Conservation (phyloP, 2,888 invertebrate genomes). For the Sisyra terminalis region DNA sequence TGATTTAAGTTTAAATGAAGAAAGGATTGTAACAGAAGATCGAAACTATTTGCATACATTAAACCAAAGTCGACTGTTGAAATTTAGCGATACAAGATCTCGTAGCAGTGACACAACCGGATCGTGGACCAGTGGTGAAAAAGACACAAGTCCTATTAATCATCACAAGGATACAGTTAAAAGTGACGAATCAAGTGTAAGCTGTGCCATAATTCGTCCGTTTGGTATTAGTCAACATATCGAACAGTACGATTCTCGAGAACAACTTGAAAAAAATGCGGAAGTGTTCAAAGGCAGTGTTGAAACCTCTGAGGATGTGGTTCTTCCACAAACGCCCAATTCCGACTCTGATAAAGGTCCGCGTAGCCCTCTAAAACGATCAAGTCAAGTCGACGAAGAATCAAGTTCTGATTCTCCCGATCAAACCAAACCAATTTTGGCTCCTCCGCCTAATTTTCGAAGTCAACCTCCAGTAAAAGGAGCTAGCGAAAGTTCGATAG, state of each 20-base stretch:
- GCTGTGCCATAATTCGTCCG: conserved; percentile 64
- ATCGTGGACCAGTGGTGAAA: conserved; percentile 68
- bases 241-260: conserved; percentile 45
- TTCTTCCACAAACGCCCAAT: background rate
- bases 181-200: conserved; percentile 56
- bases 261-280: conserved; percentile 33
- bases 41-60: background rate
- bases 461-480: conserved; percentile 18
- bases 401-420: conserved; percentile 13
- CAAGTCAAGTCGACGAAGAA: conserved; percentile 28
- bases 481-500: conserved; percentile 17
- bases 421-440: background rate
- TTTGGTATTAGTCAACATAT: conserved; percentile 62
- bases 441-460: background rate
- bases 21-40: conserved; percentile 1
- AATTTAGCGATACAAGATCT: conserved; percentile 57
- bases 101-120: conserved; percentile 57
- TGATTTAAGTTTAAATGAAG: conserved; percentile 13
- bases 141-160: conserved; percentile 42
- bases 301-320: conserved; percentile 16
- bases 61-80: conserved; percentile 31
- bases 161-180: conserved; percentile 34
- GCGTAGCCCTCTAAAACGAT: conserved; percentile 25
- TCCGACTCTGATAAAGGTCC: conserved; percentile 14
- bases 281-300: conserved; percentile 13